Conservation (phyloP, 2,113 vertebrate genomes). For the Rhadina sibilatrix region DNA sequence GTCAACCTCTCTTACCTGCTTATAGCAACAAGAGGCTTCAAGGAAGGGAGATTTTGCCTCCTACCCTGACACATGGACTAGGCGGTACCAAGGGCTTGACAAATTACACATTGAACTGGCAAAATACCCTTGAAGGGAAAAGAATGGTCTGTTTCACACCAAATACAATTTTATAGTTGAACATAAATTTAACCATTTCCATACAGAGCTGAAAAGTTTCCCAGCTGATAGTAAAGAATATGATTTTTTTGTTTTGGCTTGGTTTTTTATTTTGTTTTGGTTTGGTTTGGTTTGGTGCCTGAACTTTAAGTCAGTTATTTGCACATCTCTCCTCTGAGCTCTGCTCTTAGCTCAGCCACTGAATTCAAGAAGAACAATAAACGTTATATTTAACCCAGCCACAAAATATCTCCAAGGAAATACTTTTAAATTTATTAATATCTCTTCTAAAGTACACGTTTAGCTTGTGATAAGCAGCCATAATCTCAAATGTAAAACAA, state of each 20-base stretch:
- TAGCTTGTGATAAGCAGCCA: not conserved
- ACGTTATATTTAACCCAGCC: not conserved
- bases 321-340: not conserved
- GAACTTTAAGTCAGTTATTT: not conserved
- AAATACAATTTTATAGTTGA: not conserved
- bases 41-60: not conserved
- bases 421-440: not conserved
- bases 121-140: not conserved
- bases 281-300: not conserved
- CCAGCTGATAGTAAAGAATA: not conserved
- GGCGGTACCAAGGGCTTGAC: accelerated
- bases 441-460: not conserved
- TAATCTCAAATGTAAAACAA: not conserved
- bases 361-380: not conserved
- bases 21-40: not conserved
- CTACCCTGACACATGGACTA: not conserved
- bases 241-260: not conserved
- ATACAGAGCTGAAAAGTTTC: not conserved
- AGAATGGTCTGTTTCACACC: not conserved
- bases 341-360: not conserved
- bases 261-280: not conserved
- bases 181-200: not conserved
- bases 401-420: not conserved
- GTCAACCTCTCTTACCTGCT: not conserved
- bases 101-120: not conserved